Evolutionary conservation across 2,888 invertebrate species (phyloP), one percentile per base, ranked within the genome.

Genomic region (Lasioglossum malachurum): DNA sequence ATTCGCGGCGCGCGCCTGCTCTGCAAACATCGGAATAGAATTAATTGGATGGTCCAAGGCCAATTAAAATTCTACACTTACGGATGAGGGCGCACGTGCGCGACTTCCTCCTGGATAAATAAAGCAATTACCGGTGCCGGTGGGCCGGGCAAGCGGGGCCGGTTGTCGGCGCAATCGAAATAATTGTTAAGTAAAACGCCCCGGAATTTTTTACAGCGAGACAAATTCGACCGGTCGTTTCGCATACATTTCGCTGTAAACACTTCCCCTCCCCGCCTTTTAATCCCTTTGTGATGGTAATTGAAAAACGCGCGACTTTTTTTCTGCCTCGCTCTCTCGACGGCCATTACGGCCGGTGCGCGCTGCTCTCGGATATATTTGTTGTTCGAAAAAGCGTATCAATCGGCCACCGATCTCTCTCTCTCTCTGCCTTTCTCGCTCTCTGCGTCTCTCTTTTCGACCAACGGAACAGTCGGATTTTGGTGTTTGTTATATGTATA

Each of bases 21-120:
- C 67, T 35, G 69, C 53, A 80, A 78, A 85, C 82, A 78, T 86
- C 57, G 77, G 75, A 67, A 82, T 73, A n/a, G 76, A 86, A 88
- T 88, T 89, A 89, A 90, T 89, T 87, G 89, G 82, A 88, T 38
- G 84, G 69, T 60, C 81, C 80, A 79, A 67, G 46, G 81, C 86
- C 89, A 89, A 89, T 90, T 90, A 90, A 90, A 90, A 90, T 89
- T 86, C 84, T 74, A 74, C 81, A 86, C 75, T 81, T 83, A 79
- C 75, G 75, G 69, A 16, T 57, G 80, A 76, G 46, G 46, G 60
- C 57, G 46, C 75, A 44, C 64, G 78, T 53, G 71, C 53, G 78
- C 53, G 72, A 78, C 74, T 80, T 83, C 72, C 71, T 38, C 44
- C 35, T 10, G 71, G 44, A 83, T 85, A 89, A 90, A 88, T 85